Base-by-base conservation (phyloP, 1,140 invertebrate genomes). In the Drosophila pseudoananassae region DNA sequence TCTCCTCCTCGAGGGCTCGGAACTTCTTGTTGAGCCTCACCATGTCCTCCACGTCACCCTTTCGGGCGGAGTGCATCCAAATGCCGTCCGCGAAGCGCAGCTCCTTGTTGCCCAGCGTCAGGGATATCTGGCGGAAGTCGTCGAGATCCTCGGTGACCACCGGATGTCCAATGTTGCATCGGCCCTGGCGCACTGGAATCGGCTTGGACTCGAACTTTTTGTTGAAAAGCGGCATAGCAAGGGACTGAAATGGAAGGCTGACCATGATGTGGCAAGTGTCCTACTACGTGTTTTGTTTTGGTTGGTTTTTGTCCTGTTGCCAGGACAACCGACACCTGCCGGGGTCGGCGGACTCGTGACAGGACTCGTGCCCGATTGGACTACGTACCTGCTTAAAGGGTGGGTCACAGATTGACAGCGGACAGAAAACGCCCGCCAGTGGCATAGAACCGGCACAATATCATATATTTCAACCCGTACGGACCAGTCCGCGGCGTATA, bases 171-270 rank as follows among this genome's bases (percentile, higher is more conserved):
- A 80, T 91, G 54, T 90, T 91, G 43, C 79, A 90, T 1, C 91
- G 77, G 27, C 55, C 75, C 14, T 66, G 58, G 15, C 91, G 85
- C 17, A 73, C 50, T 5, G 90, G 90, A 38, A 89, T 83, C 3
- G 80, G 85, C 17, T 91, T 91, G 17, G 88, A 69, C 40, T 91
- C 91, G 23, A 91, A 91, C 71, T 91, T 91, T 57, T 90, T 91
- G 64, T 89, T 89, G 46, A 91, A 91, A 36, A 91, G 50, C 46
- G 90, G 91, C 91, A 91, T 91, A 47, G 50, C 63, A 14, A 50
- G 6, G 1, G 50, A 61, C 56, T 65, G 40, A 25, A 78, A 31
- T n/a, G 43, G 36, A 45, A 66, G 61, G 17, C 57, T 65, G 51
- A 73, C 64, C 53, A 55, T 61, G 5, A 27, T 27, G 25, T 27